Evolutionary conservation across 2,113 vertebrate species (phyloP).

Genomic region (Willisornis vidua): DNA sequence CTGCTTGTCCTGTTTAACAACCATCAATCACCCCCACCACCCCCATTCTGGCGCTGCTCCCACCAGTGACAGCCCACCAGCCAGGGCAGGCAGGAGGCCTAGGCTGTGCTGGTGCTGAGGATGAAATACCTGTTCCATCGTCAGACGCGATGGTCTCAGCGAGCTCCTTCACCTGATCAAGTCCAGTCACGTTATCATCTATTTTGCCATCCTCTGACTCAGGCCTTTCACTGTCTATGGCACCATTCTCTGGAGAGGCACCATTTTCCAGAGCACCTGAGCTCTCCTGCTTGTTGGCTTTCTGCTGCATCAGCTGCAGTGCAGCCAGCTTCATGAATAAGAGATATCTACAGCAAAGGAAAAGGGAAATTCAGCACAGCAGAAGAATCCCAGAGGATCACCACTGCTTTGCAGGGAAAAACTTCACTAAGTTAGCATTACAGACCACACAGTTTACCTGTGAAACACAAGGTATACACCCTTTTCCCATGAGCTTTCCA

Average conservation of each 20-base stretch:
- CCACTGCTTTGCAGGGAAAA: not conserved
- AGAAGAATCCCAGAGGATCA: not conserved
- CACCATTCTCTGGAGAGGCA: conserved; percentile 37
- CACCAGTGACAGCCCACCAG: not conserved
- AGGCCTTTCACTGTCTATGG: conserved; percentile 77
- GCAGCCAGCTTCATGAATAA: conserved; percentile 99
- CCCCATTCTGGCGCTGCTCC: not conserved
- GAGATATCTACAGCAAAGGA: conserved; percentile 82
- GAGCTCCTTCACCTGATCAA: conserved; percentile 95
- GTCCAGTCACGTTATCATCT: conserved; percentile 84
- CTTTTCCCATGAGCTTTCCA: not conserved
- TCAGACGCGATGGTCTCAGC: conserved; percentile 91
- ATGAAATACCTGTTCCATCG: conserved; percentile 82
- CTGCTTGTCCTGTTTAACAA: not conserved
- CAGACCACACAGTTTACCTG: not conserved
- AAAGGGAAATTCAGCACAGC: not conserved
- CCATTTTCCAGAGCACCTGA: conserved; percentile 70
- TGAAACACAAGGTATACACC: not conserved
- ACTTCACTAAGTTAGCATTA: not conserved
- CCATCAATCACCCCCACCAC: not conserved
- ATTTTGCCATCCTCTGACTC: conserved; percentile 72
- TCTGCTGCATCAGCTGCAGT: conserved; percentile 97
- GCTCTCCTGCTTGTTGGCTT: conserved; percentile 83
- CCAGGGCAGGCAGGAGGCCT: not conserved
- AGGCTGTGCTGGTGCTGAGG: not conserved